Base-by-base conservation (phyloP, 2,888 invertebrate genomes). In the Tyria jacobaeae region DNA sequence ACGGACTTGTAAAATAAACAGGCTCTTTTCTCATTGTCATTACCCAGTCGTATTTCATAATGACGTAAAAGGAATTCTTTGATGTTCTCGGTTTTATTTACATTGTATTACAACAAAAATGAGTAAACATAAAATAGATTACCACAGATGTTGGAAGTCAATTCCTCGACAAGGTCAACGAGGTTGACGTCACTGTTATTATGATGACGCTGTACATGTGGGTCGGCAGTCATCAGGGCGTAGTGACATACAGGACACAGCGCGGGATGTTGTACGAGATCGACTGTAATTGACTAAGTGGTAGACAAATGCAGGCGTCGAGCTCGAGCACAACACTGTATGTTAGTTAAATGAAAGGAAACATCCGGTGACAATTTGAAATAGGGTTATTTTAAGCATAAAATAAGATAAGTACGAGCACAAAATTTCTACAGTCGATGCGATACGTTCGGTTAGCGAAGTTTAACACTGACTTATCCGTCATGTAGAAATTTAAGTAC, bases 221-320 rank as follows among this genome's bases (percentile, higher is more conserved):
- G 86, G 84, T 79, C 79, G 82, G 70, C 71, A 79, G 75, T 70
- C 67, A 35, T 48, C 53, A 47, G 50, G 41, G 34, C 44, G 10
- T 54, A 59, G 60, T 72, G 60, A 12, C 21, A 44, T 44, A 44
- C 21, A 21, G 55, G 70, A 70, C 63, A 70, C 66, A 77, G 76
- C 75, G 73, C 81, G 85, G 89, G 53, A 55, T 54, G 24, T 39
- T 15, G 54, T 44, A 55, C 35, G 87, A 87, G 81, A 83, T 66
- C 50, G 70, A 76, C 69, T 69, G 71, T 83, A 91, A 92, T 90
- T 91, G 90, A 88, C 88, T 87, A 90, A 91, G 88, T 89, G 86
- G 83, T 73, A 68, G 71, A 77, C 79, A 68, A 75, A 64, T 68
- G 74, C 70, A 71, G 65, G 41, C 31, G 15, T 55, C 55, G 64